Conservation (phyloP, 2,888 invertebrate species). For the Habroteleia sp. region DNA sequence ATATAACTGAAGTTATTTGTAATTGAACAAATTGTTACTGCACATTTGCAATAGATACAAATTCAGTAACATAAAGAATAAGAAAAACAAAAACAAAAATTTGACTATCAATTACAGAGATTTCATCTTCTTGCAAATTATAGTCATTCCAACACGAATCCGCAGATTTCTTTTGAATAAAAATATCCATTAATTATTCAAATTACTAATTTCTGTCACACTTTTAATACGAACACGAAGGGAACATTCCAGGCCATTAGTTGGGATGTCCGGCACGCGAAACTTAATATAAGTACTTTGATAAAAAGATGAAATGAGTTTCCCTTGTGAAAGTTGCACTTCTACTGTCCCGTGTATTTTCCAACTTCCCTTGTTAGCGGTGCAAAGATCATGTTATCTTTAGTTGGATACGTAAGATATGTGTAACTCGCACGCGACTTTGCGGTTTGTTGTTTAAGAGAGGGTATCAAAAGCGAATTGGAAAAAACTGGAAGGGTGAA, state of each 20-base stretch:
- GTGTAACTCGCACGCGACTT: constrained; percentile 58
- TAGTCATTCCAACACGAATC: constrained; percentile 14
- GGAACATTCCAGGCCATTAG: constrained; percentile 37
- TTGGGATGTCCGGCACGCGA: constrained; percentile 25
- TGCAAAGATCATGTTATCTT: constrained; percentile 53
- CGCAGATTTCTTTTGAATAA: not conserved
- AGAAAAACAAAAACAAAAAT: constrained; percentile 1
- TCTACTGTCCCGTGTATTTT: constrained; percentile 41
- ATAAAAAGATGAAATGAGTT: constrained; percentile 38
- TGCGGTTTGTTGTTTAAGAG: constrained; percentile 41
- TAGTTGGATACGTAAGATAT: constrained; percentile 30
- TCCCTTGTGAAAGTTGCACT: constrained; percentile 38
- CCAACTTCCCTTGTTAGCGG: constrained; percentile 46
- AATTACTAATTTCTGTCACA: constrained; percentile 28
- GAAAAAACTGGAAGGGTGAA: constrained; percentile 49
- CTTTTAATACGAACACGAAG: constrained; percentile 43
- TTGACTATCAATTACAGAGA: constrained; percentile 1
- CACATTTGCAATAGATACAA: too few relatives aligned
- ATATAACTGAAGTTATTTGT: too few relatives aligned
- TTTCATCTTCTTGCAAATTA: not conserved
- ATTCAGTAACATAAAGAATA: constrained; percentile 32
- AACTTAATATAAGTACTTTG: constrained; percentile 9
- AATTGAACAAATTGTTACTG: too few relatives aligned
- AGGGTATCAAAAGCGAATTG: constrained; percentile 38
- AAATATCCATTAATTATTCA: constrained; percentile 35